A percentile compares a stretch with the other conserved stretches of the same genome.
Evolutionary conservation across 2,113 vertebrate genomes (phyloP).

Genomic region (Aleadryas rufinucha): DNA sequence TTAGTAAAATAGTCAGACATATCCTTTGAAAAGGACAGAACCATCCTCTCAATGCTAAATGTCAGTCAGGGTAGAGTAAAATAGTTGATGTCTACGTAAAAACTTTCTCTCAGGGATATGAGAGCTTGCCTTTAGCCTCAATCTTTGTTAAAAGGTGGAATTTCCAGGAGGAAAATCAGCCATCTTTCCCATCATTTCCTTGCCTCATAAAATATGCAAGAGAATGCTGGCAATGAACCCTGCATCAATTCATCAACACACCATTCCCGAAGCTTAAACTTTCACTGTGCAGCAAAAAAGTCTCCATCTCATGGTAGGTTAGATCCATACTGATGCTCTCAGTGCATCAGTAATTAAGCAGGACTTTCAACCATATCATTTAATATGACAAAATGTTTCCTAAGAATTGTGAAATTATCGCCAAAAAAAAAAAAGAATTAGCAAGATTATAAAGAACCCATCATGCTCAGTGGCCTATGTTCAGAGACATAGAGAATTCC

Average conservation of each 20-base stretch:
- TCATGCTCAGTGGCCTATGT: constrained; percentile 15
- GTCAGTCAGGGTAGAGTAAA: background rate
- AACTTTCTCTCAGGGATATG: background rate
- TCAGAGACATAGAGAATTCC: background rate
- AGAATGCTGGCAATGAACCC: background rate
- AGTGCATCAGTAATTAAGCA: constrained; percentile 51
- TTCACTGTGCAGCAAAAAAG: background rate
- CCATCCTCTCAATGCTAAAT: background rate
- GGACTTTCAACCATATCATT: constrained; percentile 12
- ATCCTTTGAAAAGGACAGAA: background rate
- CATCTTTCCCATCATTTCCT: constrained; percentile 2
- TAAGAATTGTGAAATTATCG: constrained; percentile 39
- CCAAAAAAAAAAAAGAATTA: background rate
- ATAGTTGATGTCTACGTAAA: background rate
- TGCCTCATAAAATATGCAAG: constrained; percentile 48
- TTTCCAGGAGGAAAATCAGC: constrained; percentile 14
- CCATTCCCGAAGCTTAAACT: background rate
- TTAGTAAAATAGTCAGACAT: background rate
- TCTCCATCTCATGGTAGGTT: background rate
- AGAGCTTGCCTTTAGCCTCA: background rate
- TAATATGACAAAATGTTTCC: constrained; percentile 48
- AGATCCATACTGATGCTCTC: constrained; percentile 5
- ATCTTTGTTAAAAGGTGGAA: background rate
- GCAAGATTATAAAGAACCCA: constrained; percentile 24
- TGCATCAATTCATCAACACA: background rate